Evolutionary conservation across 1,140 invertebrate genomes (phyloP).

Genomic region (Drosophila triauraria): DNA sequence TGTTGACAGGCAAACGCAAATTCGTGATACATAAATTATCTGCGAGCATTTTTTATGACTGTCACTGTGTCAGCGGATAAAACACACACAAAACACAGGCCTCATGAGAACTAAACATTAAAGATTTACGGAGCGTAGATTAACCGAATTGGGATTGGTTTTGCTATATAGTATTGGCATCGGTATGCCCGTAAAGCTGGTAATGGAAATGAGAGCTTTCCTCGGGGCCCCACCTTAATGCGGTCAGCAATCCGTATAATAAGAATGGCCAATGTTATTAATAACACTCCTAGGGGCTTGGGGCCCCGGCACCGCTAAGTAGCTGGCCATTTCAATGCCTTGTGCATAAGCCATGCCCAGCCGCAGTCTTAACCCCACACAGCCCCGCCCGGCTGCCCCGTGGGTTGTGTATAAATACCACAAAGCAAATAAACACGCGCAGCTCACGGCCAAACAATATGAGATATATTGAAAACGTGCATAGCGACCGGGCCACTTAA

Average conservation of each 20-base stretch:
- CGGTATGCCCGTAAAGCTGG: slow-evolving; percentile 18
- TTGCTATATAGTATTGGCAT: slow-evolving; percentile 15
- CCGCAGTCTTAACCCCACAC: slow-evolving; percentile 18
- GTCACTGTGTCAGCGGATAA: slow-evolving; percentile 59
- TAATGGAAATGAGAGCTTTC: slow-evolving; percentile 33
- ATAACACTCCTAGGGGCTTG: slow-evolving; percentile 56
- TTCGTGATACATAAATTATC: slow-evolving; percentile 64
- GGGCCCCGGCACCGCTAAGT: slow-evolving; percentile 34
- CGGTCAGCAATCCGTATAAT: slow-evolving; percentile 59
- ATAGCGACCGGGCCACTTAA: slow-evolving; percentile 68
- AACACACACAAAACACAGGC: slow-evolving; percentile 17
- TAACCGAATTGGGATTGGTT: slow-evolving; percentile 27
- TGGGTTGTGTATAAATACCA: slow-evolving; percentile 71
- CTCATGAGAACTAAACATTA: slow-evolving; percentile 55
- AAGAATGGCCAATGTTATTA: slow-evolving; percentile 71
- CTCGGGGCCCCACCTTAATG: slow-evolving; percentile 58
- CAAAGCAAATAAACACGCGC: slow-evolving; percentile 78
- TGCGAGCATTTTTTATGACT: slow-evolving; percentile 64
- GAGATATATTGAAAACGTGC: slow-evolving; percentile 83
- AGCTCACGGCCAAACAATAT: slow-evolving; percentile 78
- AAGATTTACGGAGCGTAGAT: slow-evolving; percentile 61
- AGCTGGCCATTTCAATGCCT: slow-evolving; percentile 72
- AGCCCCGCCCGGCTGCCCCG: slow-evolving; percentile 1
- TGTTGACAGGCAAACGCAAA: slow-evolving; percentile 51
- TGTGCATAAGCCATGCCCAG: slow-evolving; percentile 59